Evolutionary conservation across 2,113 vertebrate species (phyloP), one percentile per base, ranked within the genome.

Genomic region (Chaetura pelagica): DNA sequence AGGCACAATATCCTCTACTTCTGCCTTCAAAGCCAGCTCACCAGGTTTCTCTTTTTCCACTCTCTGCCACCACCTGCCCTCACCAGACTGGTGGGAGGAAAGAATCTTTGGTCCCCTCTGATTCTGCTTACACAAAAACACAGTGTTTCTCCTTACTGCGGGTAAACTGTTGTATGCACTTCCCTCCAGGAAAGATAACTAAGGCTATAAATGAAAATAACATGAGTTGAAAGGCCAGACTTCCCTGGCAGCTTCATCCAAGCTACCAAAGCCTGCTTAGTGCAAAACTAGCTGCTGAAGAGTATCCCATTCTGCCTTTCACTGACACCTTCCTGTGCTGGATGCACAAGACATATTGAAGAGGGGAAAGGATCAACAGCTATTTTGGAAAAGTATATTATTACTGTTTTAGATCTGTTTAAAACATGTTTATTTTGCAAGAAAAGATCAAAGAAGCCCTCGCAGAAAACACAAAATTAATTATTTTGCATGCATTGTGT

Each of bases 361-460:
- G 78, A 91, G 10, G 15, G 29, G 38, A 91, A 82, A 71, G 29
- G 46, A 82, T 7, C 8, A 20, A 75, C 10, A 87, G 58, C 21
- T 69, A 44, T 22, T 94, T 75, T 75, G 48, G 59, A 92, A 80
- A 88, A 88, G 11, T 29, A 49, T 11, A 61, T 14, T 13, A 73
- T 58, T 52, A 4, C 17, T 89, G 32, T 2, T 52, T 94, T 91
- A 58, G 18, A 91, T 59, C 62, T 79, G 44, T 51, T 85, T 68
- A 55, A 88, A 88, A 80, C 88, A n/a, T 80, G 67, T 85, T 80
- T 66, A 49, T 90, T 95, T 96, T 88, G 63, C 48, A 52, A 86
- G 55, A 73, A 85, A 91, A 76, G 48, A 67, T 81, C 20, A 63
- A 92, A 84, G 32, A 81, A 8, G 5, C 52, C 26, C 38, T 74